Conservation (phyloP, 2,113 vertebrate species). For the Marcusenius ussheri region DNA sequence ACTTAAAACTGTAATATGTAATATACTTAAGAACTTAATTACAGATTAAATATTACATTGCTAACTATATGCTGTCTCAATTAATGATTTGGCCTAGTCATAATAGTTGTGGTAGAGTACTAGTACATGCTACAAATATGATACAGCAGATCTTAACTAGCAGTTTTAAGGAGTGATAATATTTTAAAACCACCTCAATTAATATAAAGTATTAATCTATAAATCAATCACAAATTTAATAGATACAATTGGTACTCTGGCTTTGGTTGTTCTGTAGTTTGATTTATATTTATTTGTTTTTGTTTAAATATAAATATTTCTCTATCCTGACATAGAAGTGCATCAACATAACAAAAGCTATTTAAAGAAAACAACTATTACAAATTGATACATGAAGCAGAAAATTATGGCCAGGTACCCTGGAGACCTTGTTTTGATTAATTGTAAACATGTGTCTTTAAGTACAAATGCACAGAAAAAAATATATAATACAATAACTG, state of each 20-base stretch:
- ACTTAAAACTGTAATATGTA: neutral
- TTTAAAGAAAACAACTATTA: neutral
- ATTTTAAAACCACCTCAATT: neutral
- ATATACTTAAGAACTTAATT: neutral
- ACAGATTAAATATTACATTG: neutral
- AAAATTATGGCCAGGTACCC: neutral
- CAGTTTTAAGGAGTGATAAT: neutral
- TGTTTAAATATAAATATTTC: neutral
- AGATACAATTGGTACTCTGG: neutral
- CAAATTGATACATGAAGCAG: neutral
- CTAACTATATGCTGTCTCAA: neutral
- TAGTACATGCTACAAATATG: neutral
- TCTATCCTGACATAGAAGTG: neutral
- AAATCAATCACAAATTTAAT: neutral
- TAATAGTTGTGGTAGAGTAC: neutral
- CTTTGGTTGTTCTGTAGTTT: neutral
- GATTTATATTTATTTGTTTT: neutral
- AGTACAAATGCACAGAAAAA: neutral
- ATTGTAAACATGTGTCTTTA: neutral
- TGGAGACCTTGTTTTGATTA: conserved; percentile 1
- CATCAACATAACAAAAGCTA: neutral
- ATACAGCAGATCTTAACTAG: neutral
- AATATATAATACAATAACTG: neutral
- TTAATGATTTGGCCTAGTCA: neutral
- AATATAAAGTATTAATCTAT: neutral